Evolutionary conservation across 2,113 vertebrate species (phyloP), one percentile per base, ranked within the genome.

Genomic region (Antennarius striatus): DNA sequence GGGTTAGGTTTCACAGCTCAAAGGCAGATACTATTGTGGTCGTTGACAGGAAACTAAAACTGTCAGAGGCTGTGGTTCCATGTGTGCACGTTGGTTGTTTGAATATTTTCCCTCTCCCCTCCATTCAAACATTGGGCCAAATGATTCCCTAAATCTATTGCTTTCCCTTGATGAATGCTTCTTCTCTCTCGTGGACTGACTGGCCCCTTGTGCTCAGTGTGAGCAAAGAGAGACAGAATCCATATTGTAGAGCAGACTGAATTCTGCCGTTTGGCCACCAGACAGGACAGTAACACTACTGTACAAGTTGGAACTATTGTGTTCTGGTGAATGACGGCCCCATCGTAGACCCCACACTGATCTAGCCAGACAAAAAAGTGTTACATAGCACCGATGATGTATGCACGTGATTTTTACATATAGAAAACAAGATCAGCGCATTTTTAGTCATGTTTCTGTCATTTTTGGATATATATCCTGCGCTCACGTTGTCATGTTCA

Each of bases 281-380:
- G 85, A 77, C 80, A 47, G 79, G 82, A 89, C 85, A 88, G 79
- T 74, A 52, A 69, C 64, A 55, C 4, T 13, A 80, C 86, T 83
- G 88, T 89, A 86, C 86, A 81, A 39, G 75, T 70, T 80, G 81
- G 68, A 63, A 81, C 88, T 63, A 86, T 90, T 91, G 89, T 88
- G 6, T 76, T 75, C 51, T 65, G 45, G 9, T 88, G 86, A 91
- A 91, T 84, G 73, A 71, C 30, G 71, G 54, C 71, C 77, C 82
- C 81, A 81, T 88, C 57, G 42, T 0, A 55, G 54, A 73, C 73
- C 68, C 63, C 79, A 88, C 83, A 82, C 55, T 71, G 75, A 85
- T 75, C 73, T 16, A 5, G 55, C 57, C 22, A 22, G 22, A 22
- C 22, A 22, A 22, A 22, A 22, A 22, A 22, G 22, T 45, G 32